phyloP scores from a whole-genome alignment of 2,888 invertebrate species.

The Polydesmus complanatus region DNA sequence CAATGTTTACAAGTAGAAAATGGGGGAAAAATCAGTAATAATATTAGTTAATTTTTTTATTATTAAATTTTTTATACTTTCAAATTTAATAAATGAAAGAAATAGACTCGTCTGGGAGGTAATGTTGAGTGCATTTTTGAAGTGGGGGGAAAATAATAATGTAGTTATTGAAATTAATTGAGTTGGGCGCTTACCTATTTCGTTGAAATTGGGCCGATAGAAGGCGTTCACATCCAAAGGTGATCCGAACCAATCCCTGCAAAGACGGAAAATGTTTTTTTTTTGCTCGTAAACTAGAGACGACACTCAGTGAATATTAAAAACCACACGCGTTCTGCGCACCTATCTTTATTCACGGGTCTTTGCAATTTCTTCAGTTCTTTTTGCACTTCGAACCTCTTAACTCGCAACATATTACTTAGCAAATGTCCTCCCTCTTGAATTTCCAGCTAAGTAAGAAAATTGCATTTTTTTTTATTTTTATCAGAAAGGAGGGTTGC shows the following conservation, averaged over 20 bases:
- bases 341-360: slow-evolving; percentile 56
- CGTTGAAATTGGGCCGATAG: slow-evolving; percentile 87
- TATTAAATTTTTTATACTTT: too few species aligned
- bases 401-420: slow-evolving; percentile 62
- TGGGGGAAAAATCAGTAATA: too few species aligned
- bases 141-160: neutral
- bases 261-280: slow-evolving; percentile 8
- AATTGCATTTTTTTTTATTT: too few species aligned
- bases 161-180: slow-evolving; percentile 14
- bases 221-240: slow-evolving; percentile 91
- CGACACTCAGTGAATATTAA: neutral
- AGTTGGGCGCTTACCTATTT: slow-evolving; percentile 64
- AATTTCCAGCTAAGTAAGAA: slow-evolving; percentile 44
- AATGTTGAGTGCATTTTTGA: neutral
- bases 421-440: slow-evolving; percentile 61
- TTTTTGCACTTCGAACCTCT: slow-evolving; percentile 54
- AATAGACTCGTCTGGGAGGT: neutral
- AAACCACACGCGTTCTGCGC: too few species aligned
- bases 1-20: too few species aligned
- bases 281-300: neutral
- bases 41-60: too few species aligned
- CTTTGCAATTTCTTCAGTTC: slow-evolving; percentile 55
- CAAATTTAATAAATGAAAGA: too few species aligned
- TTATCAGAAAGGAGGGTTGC: too few species aligned
- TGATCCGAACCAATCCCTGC: slow-evolving; percentile 29